Conservation (phyloP, 1,140 invertebrate genomes). For the Thaumatotibia leucotreta region DNA sequence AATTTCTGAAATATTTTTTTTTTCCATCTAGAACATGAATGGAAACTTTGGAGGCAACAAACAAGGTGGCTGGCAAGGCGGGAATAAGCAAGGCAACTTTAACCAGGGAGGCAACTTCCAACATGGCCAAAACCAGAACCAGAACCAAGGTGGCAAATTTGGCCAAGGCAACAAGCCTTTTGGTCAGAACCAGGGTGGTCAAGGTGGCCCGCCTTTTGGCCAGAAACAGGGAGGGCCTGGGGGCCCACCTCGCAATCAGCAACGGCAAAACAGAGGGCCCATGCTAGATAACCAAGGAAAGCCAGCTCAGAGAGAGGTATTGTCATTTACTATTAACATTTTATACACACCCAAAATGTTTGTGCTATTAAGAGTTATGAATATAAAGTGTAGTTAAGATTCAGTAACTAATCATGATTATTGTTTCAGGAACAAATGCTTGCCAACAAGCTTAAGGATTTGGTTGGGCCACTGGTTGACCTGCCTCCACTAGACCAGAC, state of each 20-base stretch:
- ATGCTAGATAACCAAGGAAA: slow-evolving; percentile 31
- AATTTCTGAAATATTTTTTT: too few species aligned
- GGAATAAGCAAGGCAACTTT: slow-evolving; percentile 37
- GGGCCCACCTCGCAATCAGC: slow-evolving; percentile 44
- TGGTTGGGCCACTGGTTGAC: slow-evolving; percentile 85
- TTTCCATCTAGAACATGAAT: slow-evolving; percentile 59
- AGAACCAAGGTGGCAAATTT: slow-evolving; percentile 35
- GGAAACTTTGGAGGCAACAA: slow-evolving; percentile 52
- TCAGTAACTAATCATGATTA: not conserved
- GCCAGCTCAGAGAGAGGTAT: slow-evolving; percentile 55
- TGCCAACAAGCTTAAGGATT: slow-evolving; percentile 81
- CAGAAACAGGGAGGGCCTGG: slow-evolving; percentile 20
- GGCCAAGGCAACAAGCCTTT: slow-evolving; percentile 34
- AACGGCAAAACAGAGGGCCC: slow-evolving; percentile 34
- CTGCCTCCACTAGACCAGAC: slow-evolving; percentile 82
- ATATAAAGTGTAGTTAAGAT: too few species aligned
- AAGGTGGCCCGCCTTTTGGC: slow-evolving; percentile 34
- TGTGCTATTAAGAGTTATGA: too few species aligned
- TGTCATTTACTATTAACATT: not conserved
- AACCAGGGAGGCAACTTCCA: not conserved
- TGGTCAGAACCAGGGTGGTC: slow-evolving; percentile 30
- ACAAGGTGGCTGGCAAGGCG: slow-evolving; percentile 32
- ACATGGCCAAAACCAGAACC: not conserved
- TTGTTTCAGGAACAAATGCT: slow-evolving; percentile 82
- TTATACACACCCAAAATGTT: too few species aligned